Conservation (phyloP, 2,797 vertebrate genomes). For the Galagoides demidoff region DNA sequence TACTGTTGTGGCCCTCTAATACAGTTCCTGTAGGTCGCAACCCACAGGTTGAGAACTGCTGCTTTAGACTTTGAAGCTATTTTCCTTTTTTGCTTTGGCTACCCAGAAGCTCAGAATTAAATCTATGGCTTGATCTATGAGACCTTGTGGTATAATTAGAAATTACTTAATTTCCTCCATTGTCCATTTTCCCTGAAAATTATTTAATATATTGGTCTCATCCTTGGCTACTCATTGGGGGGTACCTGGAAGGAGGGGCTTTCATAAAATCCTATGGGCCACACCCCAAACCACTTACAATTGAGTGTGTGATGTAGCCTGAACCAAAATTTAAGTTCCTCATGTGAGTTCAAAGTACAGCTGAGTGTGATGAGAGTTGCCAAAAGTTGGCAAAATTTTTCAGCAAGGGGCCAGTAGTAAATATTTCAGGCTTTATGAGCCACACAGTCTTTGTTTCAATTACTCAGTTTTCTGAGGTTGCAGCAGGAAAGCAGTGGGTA, state of each 20-base stretch:
- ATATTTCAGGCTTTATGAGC: neutral
- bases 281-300: neutral
- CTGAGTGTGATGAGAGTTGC: too few relatives aligned
- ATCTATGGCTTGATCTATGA: neutral
- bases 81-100: conserved; percentile 18
- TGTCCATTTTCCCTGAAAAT: neutral
- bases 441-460: neutral
- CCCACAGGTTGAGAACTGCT: too few relatives aligned
- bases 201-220: neutral
- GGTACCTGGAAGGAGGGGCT: neutral
- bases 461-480: neutral
- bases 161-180: neutral
- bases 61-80: neutral
- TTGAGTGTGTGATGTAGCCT: neutral
- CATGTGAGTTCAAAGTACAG: neutral
- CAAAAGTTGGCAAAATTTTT: neutral
- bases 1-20: too few relatives aligned
- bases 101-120: conserved; percentile 1
- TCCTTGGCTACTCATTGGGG: neutral
- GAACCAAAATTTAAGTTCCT: neutral
- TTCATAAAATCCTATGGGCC: neutral
- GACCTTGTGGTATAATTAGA: neutral
- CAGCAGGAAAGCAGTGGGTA: neutral
- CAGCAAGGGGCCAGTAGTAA: neutral
- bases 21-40: too few relatives aligned